Evolutionary conservation across 2,113 vertebrate genomes (phyloP).

Genomic region (Orycteropus afer): DNA sequence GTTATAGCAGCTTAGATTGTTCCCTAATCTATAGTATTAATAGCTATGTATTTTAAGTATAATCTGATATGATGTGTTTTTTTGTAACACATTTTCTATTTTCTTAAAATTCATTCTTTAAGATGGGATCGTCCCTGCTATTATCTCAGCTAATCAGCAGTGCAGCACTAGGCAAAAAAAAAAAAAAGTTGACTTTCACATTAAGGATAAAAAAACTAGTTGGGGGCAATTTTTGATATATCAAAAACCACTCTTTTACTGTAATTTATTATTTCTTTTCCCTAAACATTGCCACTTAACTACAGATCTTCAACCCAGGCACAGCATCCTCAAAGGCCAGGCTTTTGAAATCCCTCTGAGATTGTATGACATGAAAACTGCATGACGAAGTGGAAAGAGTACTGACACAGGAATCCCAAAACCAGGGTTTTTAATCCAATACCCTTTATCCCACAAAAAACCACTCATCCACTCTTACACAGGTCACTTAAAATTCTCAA

Average conservation of each 20-base stretch:
- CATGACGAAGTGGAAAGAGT: background rate
- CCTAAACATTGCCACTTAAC: background rate
- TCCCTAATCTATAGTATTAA: background rate
- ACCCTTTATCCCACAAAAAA: background rate
- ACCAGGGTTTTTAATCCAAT: background rate
- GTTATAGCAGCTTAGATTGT: background rate
- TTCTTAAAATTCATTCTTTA: background rate
- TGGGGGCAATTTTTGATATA: background rate
- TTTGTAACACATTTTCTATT: background rate
- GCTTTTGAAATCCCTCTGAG: background rate
- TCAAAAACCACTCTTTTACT: background rate
- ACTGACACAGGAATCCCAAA: background rate
- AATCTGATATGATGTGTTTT: background rate
- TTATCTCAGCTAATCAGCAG: background rate
- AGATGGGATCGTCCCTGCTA: background rate
- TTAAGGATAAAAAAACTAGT: background rate
- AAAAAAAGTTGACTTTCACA: background rate
- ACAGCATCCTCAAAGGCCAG: background rate
- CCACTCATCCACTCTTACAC: background rate
- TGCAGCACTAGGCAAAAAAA: background rate
- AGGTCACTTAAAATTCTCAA: slow-evolving; percentile 16
- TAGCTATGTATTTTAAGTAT: background rate
- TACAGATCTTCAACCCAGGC: background rate
- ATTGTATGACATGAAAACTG: background rate
- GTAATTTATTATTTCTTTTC: background rate